Conservation (phyloP, 2,888 invertebrate species). For the Leptopterna dolabrata region DNA sequence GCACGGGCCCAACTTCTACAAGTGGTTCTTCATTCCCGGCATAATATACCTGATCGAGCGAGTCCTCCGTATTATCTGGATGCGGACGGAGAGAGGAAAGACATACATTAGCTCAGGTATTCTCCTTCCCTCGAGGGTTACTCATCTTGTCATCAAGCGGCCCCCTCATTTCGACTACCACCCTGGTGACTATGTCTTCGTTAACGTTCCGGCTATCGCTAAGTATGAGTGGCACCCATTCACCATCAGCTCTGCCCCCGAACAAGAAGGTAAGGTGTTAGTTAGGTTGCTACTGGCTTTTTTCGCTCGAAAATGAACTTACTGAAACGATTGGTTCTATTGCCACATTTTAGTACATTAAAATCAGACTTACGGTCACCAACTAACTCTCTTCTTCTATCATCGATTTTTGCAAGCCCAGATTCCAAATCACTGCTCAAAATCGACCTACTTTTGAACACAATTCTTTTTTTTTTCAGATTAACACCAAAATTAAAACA, state of each 20-base stretch:
- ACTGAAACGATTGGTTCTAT: too few relatives aligned
- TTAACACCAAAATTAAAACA: too few relatives aligned
- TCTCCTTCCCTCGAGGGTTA: slow-evolving; percentile 88
- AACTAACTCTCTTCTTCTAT: too few relatives aligned
- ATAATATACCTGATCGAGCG: slow-evolving; percentile 83
- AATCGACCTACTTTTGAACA: too few relatives aligned
- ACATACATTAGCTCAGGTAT: slow-evolving; percentile 91
- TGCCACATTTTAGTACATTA: too few relatives aligned
- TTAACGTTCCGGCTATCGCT: slow-evolving; percentile 91
- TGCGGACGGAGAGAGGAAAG: slow-evolving; percentile 80
- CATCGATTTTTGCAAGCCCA: too few relatives aligned
- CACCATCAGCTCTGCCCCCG: slow-evolving; percentile 95
- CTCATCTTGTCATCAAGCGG: slow-evolving; percentile 88
- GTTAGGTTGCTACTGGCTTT: too few relatives aligned
- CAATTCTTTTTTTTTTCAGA: too few relatives aligned
- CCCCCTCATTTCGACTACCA: slow-evolving; percentile 88
- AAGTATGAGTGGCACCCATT: slow-evolving; percentile 97
- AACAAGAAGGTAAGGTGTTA: slow-evolving; percentile 78
- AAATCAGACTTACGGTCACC: too few relatives aligned
- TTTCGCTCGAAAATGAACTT: too few relatives aligned
- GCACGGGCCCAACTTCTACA: slow-evolving; percentile 95
- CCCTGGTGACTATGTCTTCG: slow-evolving; percentile 94
- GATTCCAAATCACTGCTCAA: too few relatives aligned
- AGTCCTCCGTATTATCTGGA: slow-evolving; percentile 71
- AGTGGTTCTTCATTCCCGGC: slow-evolving; percentile 90